Base-by-base conservation (phyloP, 1,140 invertebrate genomes). In the Caligus rogercresseyi region DNA sequence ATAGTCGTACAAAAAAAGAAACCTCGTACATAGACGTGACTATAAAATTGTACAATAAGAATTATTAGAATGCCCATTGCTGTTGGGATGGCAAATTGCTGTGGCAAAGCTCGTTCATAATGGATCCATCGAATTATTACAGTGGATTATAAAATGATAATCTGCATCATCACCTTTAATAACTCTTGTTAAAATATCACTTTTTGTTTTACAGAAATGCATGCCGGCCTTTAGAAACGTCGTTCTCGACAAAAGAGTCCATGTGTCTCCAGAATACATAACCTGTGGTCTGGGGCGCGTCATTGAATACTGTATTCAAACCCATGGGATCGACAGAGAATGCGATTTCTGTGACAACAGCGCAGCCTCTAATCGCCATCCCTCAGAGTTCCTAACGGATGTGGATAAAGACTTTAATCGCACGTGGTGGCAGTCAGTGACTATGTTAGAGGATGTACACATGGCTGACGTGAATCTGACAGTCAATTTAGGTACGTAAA, bases 401-500 rank as follows among this genome's bases (percentile, higher is more conserved):
- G 80, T 88, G 68, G 87, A 93, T 67, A 84, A 84, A 65, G 82
- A 85, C 65, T 54, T 54, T 52, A 87, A 91, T 70, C 82, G 83
- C 65, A 96, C 95, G 0, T 97, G 91, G 90, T 98, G 95, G 94
- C 93, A 98, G 71, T 95, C 90, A 1, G 88, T 95, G 69, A 97
- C 95, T 0, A 95, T 98, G 89, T 81, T 81, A 66, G 89, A 98
- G 68, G 84, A 82, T 15, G 84, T 95, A 16, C 86, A 94, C 71
- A 86, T 84, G 71, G 87, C 90, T 0, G 85, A 84, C 69, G 90
- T 98, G 26, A 95, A 96, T 73, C 75, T 98, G 18, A 97, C 91
- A 0, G 74, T 98, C 11, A 78, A 84, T 70, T 79, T 98, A 61
- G 80, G 90, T 92, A 76, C 79, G 4, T 54, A 13, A 21, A 54